Evolutionary conservation across 2,888 invertebrate species (phyloP).

Genomic region (Drosophila algonquin): DNA sequence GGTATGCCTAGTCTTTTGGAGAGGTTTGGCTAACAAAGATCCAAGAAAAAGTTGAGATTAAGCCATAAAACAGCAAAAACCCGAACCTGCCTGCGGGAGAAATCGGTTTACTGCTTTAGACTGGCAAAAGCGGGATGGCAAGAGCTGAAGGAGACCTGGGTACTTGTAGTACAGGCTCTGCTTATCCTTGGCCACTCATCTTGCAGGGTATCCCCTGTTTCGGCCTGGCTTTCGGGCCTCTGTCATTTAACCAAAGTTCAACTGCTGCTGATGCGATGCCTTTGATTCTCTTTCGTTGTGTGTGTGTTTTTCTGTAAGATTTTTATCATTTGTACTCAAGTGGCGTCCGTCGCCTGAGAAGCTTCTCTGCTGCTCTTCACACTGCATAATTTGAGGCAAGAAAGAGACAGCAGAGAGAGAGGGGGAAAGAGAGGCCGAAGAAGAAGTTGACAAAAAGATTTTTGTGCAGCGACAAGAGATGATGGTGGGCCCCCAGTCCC

Average conservation of each 20-base stretch:
- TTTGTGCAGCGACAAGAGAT: constrained; percentile 79
- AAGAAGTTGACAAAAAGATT: constrained; percentile 73
- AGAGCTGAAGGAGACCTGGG: too few species aligned
- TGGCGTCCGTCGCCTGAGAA: constrained; percentile 62
- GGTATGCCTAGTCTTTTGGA: not conserved
- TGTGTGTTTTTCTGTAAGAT: constrained; percentile 28
- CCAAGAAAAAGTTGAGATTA: too few species aligned
- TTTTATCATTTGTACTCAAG: constrained; percentile 72
- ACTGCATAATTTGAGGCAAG: constrained; percentile 75
- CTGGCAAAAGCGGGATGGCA: too few species aligned
- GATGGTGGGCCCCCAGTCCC: constrained; percentile 55
- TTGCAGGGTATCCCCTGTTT: not conserved
- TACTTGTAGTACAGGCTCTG: too few species aligned
- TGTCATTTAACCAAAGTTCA: constrained; percentile 28
- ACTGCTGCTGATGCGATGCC: constrained; percentile 5
- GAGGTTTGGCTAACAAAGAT: not conserved
- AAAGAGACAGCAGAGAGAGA: not conserved
- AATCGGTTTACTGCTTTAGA: too few species aligned
- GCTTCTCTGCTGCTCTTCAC: constrained; percentile 65
- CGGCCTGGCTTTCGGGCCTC: not conserved
- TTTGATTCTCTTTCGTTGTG: constrained; percentile 12
- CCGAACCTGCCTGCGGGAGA: too few species aligned
- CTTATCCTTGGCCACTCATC: not conserved
- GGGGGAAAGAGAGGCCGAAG: constrained; percentile 22
- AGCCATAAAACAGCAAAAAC: too few species aligned